Base-by-base conservation (phyloP, 1,140 invertebrate species). In the Diabrotica virgifera region DNA sequence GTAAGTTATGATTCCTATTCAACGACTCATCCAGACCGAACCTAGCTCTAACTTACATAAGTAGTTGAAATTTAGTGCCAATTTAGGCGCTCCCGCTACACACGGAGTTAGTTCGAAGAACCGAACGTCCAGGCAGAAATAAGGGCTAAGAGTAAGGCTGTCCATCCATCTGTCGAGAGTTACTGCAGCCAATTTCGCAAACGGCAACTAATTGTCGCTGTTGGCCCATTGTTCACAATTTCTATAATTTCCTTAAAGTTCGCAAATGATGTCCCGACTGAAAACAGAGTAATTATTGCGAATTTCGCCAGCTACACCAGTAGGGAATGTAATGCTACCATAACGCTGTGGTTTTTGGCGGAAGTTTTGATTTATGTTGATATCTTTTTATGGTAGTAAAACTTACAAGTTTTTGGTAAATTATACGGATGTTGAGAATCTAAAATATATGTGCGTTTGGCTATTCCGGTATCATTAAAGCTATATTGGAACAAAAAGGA, bases 161-260 rank as follows among this genome's bases (percentile, higher is more conserved):
- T 59, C 38, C 38, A 46, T 59, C 57, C 57, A 46, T 59, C 57
- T 59, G 57, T 10, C 38, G 57, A 61, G 46, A 61, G 50, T 52
- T 61, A 61, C 59, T 61, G 46, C 59, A 61, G 51, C 50, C 40
- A 61, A 61, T 61, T 61, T 61, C 12, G n/a, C 59, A 52, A 61
- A 61, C 59, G 35, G 36, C 59, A 61, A n/a, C 59, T 61, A 61
- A 61, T 61, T 61, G 50, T 40, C 59, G 52, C 10, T 13, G 59
- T 50, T 61, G 35, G 52, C 11, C 24, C 59, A 61, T 61, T 61
- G 59, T 61, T 61, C 59, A 52, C 59, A 52, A 58, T 61, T 59
- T 61, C 59, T 61, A 61, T 61, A 61, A 61, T 61, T 61, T 52
- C 46, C 46, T 51, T 50, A 52, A 24, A 61, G 12, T 61, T 61